Evolutionary conservation across 2,888 invertebrate genomes (phyloP).

Genomic region (Dryobotodes eremita): DNA sequence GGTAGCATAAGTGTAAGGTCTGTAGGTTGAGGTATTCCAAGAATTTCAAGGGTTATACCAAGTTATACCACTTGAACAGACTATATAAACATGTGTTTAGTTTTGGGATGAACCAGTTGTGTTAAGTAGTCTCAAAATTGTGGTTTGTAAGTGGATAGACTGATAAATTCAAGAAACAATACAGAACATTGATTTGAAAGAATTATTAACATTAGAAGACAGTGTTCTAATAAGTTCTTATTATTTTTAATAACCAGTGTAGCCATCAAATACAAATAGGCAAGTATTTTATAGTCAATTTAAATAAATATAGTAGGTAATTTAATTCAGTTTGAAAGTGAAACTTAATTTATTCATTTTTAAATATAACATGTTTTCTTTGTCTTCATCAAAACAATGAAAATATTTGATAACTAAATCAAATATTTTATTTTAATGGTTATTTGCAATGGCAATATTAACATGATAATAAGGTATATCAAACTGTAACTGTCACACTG

Average conservation of each 20-base stretch:
- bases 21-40: constrained; percentile 14
- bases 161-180: not conserved
- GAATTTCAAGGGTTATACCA: constrained; percentile 2
- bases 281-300: not conserved
- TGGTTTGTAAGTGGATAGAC: not conserved
- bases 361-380: constrained; percentile 2
- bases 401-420: not conserved
- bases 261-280: constrained; percentile 2
- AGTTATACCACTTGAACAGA: not conserved
- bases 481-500: too few species aligned
- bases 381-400: constrained; percentile 11
- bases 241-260: constrained; percentile 2
- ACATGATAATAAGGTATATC: too few species aligned
- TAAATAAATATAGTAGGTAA: not conserved
- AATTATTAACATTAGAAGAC: too few species aligned
- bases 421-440: not conserved
- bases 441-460: too few species aligned
- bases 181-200: not conserved
- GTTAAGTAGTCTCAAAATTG: not conserved
- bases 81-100: constrained; percentile 25
- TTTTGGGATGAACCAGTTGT: constrained; percentile 8
- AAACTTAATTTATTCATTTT: not conserved
- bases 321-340: not conserved
- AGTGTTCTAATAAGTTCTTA: not conserved
- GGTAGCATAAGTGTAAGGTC: not conserved